Percentiles rank a stretch among this genome's conserved stretches.
These are phyloP conservation scores for Pseudorhombus dupliciocellatus DNA, from an alignment of 2,113 vertebrate species.

Conservation along the genomic window DNA sequence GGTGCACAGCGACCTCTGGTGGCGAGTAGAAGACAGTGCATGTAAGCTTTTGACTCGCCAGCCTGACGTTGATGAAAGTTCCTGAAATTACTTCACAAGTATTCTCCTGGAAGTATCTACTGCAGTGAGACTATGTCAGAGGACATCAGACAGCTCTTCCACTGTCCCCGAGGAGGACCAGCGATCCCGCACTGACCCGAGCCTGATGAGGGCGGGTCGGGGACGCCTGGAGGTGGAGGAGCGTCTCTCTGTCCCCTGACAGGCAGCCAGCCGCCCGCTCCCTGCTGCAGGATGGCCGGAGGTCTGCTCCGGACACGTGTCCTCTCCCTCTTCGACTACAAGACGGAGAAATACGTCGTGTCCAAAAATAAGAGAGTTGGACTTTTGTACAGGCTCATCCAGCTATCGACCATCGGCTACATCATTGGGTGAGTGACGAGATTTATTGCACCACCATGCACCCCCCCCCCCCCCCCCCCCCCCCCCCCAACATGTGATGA, in stretches of 20 bases:
- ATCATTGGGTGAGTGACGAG: slow-evolving; percentile 86
- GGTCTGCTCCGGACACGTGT: slow-evolving; percentile 70
- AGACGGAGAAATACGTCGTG: slow-evolving; percentile 89
- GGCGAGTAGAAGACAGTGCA: no score
- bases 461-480: no score
- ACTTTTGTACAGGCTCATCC: slow-evolving; percentile 86
- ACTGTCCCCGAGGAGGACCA: no score
- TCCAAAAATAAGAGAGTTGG: slow-evolving; percentile 91
- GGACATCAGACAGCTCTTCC: no score
- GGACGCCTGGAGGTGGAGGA: no score
- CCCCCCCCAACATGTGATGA: no score
- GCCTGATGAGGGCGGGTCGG: no score
- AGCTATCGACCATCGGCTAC: slow-evolving; percentile 88
- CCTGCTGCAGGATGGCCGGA: slow-evolving; percentile 79
- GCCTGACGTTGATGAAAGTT: neutral
- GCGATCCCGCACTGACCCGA: no score
- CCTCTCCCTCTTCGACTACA: slow-evolving; percentile 86
- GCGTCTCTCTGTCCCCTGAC: neutral
- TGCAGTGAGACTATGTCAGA: neutral
- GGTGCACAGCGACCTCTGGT: no score
- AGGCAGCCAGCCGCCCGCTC: no score
- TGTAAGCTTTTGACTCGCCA: no score
- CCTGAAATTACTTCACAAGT: neutral
- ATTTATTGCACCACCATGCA: no score
- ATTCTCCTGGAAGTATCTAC: neutral